Base-by-base conservation (phyloP, 2,113 vertebrate species). In the Rallus limicola region DNA sequence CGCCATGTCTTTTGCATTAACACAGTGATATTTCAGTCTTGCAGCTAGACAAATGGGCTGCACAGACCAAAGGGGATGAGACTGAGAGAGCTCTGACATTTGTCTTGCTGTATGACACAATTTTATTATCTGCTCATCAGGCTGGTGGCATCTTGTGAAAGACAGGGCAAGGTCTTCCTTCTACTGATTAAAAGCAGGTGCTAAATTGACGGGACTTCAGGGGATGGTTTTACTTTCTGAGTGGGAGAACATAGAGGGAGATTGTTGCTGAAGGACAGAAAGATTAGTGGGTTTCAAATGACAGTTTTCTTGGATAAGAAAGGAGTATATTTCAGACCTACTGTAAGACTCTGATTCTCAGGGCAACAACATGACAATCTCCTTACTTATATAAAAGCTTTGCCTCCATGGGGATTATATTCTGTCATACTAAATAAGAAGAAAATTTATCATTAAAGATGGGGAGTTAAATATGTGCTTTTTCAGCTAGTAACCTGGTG, bases 401-500 rank as follows among this genome's bases (percentile, higher is more conserved):
- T 78, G 42, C 58, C 36, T 60, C 56, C 82, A 6, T 34, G 31
- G 69, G 82, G 16, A 60, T 88, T 75, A 68, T 62, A n/a, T 81
- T 86, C 58, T 86, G 31, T 53, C 58, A 64, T 59, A 46, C 19
- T 46, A 78, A 86, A 64, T 42, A 86, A 94, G 40, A 55, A 86
- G 44, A 12, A 38, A 84, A 75, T 78, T 74, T 4, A 64, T 88
- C 64, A 86, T 34, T 75, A 75, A 90, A 62, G 53, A 88, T 48
- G 9, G 53, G 19, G 11, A 88, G 55, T 70, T 82, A 89, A 92
- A 94, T 60, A 65, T 60, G 36, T 31, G 62, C 74, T 91, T 95
- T 70, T 69, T 93, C 88, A 95, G 77, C 82, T 86, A 93, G 75
- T 74, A 88, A 68, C 33, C 19, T 86, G 56, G 48, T 69, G 48